Percentiles rank a stretch among this genome's conserved stretches.
Evolutionary conservation across 2,888 invertebrate species (phyloP).

Genomic region (Scaptomyza cyrtandrae): DNA sequence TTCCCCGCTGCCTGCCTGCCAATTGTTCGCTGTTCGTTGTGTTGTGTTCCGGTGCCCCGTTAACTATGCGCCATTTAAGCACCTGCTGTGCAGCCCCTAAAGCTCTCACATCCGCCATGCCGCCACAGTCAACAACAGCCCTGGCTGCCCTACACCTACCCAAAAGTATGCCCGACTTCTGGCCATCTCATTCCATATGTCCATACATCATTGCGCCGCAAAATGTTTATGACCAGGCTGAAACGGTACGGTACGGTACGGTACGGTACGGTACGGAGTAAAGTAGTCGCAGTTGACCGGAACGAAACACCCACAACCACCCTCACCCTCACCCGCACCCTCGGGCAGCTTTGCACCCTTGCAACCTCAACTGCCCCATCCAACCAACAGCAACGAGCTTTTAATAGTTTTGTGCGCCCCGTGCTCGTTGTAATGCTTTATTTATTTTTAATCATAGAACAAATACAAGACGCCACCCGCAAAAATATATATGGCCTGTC

Average conservation of each 20-base stretch:
- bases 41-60: slow-evolving; percentile 63
- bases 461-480: slow-evolving; percentile 60
- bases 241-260: background rate
- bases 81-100: slow-evolving; percentile 66
- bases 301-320: background rate
- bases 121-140: background rate
- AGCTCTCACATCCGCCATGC: slow-evolving; percentile 53
- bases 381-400: slow-evolving; percentile 53
- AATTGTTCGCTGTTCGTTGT: slow-evolving; percentile 51
- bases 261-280: background rate
- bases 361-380: too few relatives aligned
- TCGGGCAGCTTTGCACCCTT: background rate
- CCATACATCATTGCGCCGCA: slow-evolving; percentile 78
- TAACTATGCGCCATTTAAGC: slow-evolving; percentile 79
- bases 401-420: slow-evolving; percentile 70
- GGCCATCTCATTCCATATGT: slow-evolving; percentile 34
- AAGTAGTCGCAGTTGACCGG: slow-evolving; percentile 1
- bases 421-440: slow-evolving; percentile 64
- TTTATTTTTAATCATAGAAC: slow-evolving; percentile 80
- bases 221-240: slow-evolving; percentile 69
- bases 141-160: background rate
- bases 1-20: slow-evolving; percentile 32
- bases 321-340: background rate
- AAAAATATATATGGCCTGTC: slow-evolving; percentile 64
- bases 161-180: background rate